Conservation (phyloP, 1,140 invertebrate genomes). For the Periplaneta americana region DNA sequence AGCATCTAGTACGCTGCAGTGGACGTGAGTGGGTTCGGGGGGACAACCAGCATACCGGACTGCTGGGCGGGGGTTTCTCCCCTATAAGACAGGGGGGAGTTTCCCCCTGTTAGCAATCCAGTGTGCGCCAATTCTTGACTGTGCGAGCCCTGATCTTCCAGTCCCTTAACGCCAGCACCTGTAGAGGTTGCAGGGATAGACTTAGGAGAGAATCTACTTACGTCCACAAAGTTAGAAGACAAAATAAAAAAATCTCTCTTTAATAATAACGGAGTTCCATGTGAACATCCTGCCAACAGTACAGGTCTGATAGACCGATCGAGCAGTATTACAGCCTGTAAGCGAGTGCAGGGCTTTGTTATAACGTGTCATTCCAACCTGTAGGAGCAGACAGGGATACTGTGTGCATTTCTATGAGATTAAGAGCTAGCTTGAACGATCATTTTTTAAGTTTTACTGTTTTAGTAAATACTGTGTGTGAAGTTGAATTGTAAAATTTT, state of each 20-base stretch:
- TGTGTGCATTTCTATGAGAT: too few relatives aligned
- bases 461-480: too few relatives aligned
- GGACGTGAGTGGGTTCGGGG: not conserved
- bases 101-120: too few relatives aligned
- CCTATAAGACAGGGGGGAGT: not conserved
- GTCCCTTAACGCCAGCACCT: not conserved
- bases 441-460: too few relatives aligned
- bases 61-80: not conserved
- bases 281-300: not conserved
- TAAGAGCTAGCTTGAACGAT: too few relatives aligned
- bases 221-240: not conserved
- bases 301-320: not conserved
- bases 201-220: not conserved
- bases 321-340: not conserved
- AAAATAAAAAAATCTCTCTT: not conserved
- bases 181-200: not conserved
- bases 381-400: not conserved
- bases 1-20: not conserved
- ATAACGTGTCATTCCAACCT: not conserved
- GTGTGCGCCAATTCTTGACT: too few relatives aligned
- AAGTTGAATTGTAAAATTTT: too few relatives aligned
- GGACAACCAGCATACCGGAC: not conserved
- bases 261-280: not conserved
- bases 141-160: not conserved
- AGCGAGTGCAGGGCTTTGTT: not conserved